These are phyloP conservation scores for Anarsia innoxiella DNA, from an alignment of 2,888 invertebrate genomes.

Conservation along the genomic window DNA sequence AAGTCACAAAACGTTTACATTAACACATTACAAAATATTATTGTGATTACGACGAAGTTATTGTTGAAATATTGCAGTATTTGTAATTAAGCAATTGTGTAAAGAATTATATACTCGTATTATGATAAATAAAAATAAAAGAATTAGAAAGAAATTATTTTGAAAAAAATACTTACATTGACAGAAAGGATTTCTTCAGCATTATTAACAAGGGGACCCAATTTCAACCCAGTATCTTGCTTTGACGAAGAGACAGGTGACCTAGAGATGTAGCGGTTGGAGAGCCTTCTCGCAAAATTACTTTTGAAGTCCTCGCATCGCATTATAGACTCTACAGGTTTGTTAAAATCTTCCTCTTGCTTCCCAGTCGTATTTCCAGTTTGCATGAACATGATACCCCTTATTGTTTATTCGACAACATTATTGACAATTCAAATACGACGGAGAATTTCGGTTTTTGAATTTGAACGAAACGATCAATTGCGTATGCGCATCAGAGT, in stretches of 20 bases:
- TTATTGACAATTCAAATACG: too few relatives aligned
- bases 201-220: constrained; percentile 27
- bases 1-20: too few relatives aligned
- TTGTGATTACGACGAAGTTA: too few relatives aligned
- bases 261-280: constrained; percentile 56
- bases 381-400: constrained; percentile 48
- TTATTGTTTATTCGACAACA: too few relatives aligned
- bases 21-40: too few relatives aligned
- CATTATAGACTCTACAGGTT: constrained; percentile 66
- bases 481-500: constrained; percentile 23
- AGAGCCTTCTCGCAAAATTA: constrained; percentile 64
- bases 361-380: constrained; percentile 16
- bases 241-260: constrained; percentile 33
- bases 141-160: background rate
- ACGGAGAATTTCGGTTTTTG: constrained; percentile 22
- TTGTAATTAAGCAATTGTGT: too few relatives aligned
- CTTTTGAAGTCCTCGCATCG: constrained; percentile 68
- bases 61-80: too few relatives aligned
- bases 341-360: constrained; percentile 45
- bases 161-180: constrained; percentile 39
- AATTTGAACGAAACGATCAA: constrained; percentile 25
- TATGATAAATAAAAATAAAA: background rate
- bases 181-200: constrained; percentile 24
- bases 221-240: constrained; percentile 39
- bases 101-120: too few relatives aligned